Evolutionary conservation across 2,888 invertebrate genomes (phyloP).

Genomic region (Drosophila pegasa): DNA sequence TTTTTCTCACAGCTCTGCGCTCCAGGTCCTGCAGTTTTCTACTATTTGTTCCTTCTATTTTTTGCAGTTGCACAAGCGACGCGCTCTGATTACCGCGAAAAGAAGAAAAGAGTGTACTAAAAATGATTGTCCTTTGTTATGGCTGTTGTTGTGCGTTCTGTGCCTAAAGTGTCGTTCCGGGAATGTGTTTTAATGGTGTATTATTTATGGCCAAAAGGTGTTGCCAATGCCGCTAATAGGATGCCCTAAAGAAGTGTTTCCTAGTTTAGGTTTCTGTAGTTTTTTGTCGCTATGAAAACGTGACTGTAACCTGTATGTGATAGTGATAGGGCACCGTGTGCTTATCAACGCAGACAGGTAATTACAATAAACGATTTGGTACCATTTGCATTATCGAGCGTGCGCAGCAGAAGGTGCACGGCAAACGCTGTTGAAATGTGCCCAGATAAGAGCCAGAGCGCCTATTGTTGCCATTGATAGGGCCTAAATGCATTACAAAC

Average conservation of each 20-base stretch:
- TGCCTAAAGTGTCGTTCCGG: constrained; percentile 50
- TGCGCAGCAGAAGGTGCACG: constrained; percentile 7
- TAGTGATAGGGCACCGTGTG: neutral
- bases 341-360: constrained; percentile 50
- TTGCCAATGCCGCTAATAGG: constrained; percentile 44
- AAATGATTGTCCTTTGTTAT: constrained; percentile 52
- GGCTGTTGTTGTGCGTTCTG: constrained; percentile 12
- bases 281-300: constrained; percentile 14
- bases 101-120: constrained; percentile 12
- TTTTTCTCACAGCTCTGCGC: constrained; percentile 43
- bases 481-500: constrained; percentile 26
- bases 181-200: constrained; percentile 43
- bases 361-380: constrained; percentile 26
- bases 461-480: constrained; percentile 23
- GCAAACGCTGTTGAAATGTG: constrained; percentile 23
- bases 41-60: constrained; percentile 15
- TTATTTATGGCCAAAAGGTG: constrained; percentile 71
- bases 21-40: constrained; percentile 20
- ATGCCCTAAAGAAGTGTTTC: constrained; percentile 5
- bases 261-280: neutral
- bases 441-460: constrained; percentile 30
- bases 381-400: constrained; percentile 41
- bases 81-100: constrained; percentile 67
- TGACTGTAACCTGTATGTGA: constrained; percentile 38
- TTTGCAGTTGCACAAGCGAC: constrained; percentile 70